Conservation (phyloP, 1,140 invertebrate genomes). For the Cherax destructor region DNA sequence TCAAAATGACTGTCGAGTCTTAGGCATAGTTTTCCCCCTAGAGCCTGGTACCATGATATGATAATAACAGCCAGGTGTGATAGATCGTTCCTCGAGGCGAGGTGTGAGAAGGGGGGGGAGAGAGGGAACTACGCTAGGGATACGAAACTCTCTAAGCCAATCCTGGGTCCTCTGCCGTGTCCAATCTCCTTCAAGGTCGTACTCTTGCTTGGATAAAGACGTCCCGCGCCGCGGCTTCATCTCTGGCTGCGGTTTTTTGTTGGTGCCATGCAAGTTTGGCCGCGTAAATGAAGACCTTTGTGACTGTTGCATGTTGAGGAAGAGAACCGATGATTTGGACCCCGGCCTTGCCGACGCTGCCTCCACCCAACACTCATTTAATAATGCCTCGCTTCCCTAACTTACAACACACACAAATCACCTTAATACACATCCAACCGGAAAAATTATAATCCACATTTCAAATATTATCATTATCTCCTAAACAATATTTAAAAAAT, state of each 20-base stretch:
- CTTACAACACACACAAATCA: no score
- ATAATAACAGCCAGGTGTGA: not conserved
- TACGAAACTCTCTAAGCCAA: not conserved
- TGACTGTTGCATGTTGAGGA: slow-evolving; percentile 3
- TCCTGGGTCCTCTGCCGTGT: not conserved
- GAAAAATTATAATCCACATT: no score
- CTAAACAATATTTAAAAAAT: no score
- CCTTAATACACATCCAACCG: no score
- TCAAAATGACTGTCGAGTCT: not conserved
- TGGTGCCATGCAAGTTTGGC: not conserved
- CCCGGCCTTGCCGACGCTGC: no score
- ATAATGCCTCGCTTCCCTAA: no score
- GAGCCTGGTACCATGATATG: not conserved
- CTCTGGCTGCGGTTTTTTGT: not conserved
- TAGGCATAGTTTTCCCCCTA: not conserved
- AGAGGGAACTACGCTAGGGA: not conserved
- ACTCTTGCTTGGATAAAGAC: not conserved
- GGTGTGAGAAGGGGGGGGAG: not conserved
- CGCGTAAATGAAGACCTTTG: slow-evolving; percentile 15
- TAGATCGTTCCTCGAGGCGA: not conserved
- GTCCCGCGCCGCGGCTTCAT: not conserved
- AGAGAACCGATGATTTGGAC: not conserved
- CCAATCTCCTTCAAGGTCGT: not conserved
- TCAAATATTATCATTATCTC: no score
- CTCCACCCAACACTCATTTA: no score